These are phyloP conservation scores for Protonemura montana DNA, from an alignment of 2,888 invertebrate genomes.

Conservation along the genomic window DNA sequence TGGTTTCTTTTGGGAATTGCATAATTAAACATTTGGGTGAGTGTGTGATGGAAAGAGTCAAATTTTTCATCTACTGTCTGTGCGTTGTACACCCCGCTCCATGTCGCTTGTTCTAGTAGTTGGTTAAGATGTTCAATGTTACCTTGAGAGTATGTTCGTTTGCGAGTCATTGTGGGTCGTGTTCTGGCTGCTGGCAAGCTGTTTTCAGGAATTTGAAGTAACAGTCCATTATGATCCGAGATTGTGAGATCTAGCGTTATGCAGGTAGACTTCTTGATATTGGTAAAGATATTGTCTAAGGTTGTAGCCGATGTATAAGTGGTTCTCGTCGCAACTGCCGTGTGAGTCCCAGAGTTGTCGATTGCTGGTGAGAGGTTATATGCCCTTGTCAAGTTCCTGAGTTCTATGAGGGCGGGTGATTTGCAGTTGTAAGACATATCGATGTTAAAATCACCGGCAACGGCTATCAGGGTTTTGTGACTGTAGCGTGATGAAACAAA, in stretches of 20 bases:
- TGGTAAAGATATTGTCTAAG: background rate
- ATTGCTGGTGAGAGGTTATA: background rate
- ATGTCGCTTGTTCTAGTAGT: background rate
- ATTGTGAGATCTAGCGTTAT: too few species aligned
- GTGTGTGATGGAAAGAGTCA: background rate
- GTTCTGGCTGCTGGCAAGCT: too few species aligned
- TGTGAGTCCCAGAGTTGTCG: background rate
- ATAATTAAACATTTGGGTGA: background rate
- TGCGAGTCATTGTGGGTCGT: too few species aligned
- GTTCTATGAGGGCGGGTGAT: background rate
- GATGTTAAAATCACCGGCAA: background rate
- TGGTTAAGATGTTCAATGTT: too few species aligned
- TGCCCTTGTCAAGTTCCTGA: background rate
- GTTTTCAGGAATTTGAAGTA: too few species aligned
- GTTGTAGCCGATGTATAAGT: background rate
- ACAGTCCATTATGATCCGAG: too few species aligned
- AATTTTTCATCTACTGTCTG: background rate
- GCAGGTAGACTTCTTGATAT: background rate
- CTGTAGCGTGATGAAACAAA: background rate
- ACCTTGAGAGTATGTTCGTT: too few species aligned
- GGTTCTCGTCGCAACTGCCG: too few species aligned
- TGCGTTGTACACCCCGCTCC: background rate
- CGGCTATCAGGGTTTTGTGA: background rate
- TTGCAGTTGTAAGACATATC: background rate
- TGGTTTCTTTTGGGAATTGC: background rate